Conservation (phyloP, 2,888 invertebrate genomes). For the Aleiodes testaceus region DNA sequence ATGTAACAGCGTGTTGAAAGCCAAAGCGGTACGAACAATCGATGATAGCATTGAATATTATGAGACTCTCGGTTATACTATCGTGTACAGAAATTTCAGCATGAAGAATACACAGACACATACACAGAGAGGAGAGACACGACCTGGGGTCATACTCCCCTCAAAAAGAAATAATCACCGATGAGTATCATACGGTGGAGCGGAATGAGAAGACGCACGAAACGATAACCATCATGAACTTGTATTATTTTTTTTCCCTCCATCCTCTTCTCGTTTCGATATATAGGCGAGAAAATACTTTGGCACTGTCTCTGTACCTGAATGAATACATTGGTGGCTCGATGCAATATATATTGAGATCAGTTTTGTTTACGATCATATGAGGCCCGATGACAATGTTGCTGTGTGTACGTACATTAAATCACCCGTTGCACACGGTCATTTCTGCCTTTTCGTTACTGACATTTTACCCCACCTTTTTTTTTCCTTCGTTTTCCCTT, state of each 20-base stretch:
- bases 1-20: slow-evolving; percentile 10
- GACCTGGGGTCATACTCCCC: slow-evolving; percentile 57
- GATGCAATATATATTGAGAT: too few species aligned
- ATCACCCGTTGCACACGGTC: not conserved
- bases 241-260: not conserved
- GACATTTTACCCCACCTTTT: not conserved
- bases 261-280: not conserved
- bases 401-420: not conserved
- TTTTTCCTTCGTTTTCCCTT: not conserved
- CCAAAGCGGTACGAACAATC: slow-evolving; percentile 62
- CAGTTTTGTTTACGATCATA: slow-evolving; percentile 8
- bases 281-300: not conserved
- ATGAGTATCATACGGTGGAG: slow-evolving; percentile 56
- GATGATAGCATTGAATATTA: slow-evolving; percentile 61
- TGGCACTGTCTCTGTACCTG: too few species aligned
- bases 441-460: not conserved
- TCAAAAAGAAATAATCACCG: slow-evolving; percentile 56
- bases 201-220: not conserved
- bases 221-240: slow-evolving; percentile 7
- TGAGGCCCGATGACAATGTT: not conserved
- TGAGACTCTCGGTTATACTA: slow-evolving; percentile 11
- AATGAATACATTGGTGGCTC: too few species aligned
- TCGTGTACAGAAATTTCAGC: slow-evolving; percentile 10
- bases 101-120: not conserved
- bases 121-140: slow-evolving; percentile 51